Percentiles rank a stretch among this genome's conserved stretches.
These are phyloP conservation scores for Sialis fuliginosa DNA, from an alignment of 2,888 invertebrate species.

Conservation along the genomic window DNA sequence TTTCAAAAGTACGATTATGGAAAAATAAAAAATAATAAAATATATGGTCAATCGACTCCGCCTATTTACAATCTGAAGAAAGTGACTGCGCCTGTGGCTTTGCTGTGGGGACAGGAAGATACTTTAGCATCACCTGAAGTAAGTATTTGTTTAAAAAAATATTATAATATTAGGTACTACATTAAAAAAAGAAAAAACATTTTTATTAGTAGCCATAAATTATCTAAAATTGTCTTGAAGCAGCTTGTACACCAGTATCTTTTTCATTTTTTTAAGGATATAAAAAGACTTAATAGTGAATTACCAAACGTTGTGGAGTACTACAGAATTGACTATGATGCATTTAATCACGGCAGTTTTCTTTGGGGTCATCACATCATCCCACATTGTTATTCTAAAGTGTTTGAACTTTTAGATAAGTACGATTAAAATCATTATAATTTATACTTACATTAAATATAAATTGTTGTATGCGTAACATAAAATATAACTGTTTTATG, in stretches of 20 bases:
- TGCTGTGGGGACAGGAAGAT: not conserved
- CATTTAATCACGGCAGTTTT: not conserved
- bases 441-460: not conserved
- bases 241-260: too few species aligned
- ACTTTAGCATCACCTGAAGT: not conserved
- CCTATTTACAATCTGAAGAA: not conserved
- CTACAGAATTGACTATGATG: not conserved
- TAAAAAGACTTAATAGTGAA: not conserved
- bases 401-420: not conserved
- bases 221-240: too few species aligned
- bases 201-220: too few species aligned
- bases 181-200: too few species aligned
- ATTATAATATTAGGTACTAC: too few species aligned
- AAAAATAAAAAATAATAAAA: not conserved
- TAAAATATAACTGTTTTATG: too few species aligned
- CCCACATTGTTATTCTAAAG: not conserved
- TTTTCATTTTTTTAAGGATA: not conserved
- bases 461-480: too few species aligned
- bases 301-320: not conserved
- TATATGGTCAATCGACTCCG: not conserved
- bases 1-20: not conserved
- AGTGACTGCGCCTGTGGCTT: not conserved
- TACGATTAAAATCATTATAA: not conserved
- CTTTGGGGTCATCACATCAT: not conserved
- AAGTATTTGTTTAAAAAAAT: not conserved